Evolutionary conservation across 2,888 invertebrate genomes (phyloP).

Genomic region (Oscheius sp.): DNA sequence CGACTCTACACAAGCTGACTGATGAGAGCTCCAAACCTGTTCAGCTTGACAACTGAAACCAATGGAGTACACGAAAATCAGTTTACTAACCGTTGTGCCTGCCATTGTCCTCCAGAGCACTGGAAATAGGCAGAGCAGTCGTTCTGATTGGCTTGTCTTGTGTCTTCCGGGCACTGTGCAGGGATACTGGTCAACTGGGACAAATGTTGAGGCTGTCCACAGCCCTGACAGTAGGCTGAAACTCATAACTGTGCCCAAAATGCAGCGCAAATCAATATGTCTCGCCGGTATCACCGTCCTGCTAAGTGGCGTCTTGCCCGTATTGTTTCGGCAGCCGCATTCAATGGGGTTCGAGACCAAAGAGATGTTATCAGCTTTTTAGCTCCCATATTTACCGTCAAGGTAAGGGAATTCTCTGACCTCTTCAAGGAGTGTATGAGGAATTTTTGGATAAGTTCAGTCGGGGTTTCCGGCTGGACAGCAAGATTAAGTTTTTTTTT

Average conservation of each 20-base stretch:
- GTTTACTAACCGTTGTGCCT: not conserved
- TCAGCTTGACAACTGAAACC: not conserved
- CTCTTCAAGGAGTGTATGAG: too few species aligned
- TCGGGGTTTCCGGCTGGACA: too few species aligned
- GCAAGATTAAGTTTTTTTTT: too few species aligned
- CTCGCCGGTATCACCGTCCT: too few species aligned
- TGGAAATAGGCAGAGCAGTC: constrained; percentile 24
- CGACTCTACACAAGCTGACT: not conserved
- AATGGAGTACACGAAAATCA: not conserved
- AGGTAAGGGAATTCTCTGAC: too few species aligned
- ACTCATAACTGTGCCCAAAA: too few species aligned
- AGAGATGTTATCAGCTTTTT: too few species aligned
- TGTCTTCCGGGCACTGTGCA: constrained; percentile 3
- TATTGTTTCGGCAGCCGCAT: too few species aligned
- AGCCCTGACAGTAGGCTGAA: constrained; percentile 1
- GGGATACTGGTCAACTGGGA: not conserved
- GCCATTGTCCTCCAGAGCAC: not conserved
- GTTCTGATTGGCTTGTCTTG: constrained; percentile 4
- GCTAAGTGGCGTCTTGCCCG: too few species aligned
- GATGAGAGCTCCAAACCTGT: constrained; percentile 9
- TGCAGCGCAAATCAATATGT: too few species aligned
- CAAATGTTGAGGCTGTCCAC: not conserved
- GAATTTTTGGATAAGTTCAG: too few species aligned
- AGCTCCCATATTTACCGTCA: constrained; percentile 4
- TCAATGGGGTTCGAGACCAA: too few species aligned